Evolutionary conservation across 2,888 invertebrate genomes (phyloP), one percentile per base, ranked within the genome.

Genomic region (Lochmaea capreae): DNA sequence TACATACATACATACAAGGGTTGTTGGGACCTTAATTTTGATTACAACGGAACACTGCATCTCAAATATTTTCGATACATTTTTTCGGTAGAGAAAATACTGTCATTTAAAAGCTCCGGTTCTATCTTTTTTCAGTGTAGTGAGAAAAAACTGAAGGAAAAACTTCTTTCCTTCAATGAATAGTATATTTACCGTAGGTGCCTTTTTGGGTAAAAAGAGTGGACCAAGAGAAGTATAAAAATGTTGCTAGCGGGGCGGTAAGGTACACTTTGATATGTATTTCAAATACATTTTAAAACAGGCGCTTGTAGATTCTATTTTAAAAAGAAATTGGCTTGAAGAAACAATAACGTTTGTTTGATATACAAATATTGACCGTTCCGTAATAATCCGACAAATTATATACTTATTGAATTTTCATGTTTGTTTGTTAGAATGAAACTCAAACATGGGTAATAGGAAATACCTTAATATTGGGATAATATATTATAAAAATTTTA

Each of bases 101-200:
- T 22, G 22, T 22, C 22, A 62, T 10, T 33, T 62, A 42, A 62
- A n/a, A 62, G 1, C 22, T 22, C 22, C 22, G 22, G 22, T 22
- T 39, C 9, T 8, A 57, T 11, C 18, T 26, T 42, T 43, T 65
- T 43, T 16, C 18, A 66, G 54, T 66, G 54, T 66, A 42, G 39
- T 22, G 39, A 65, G 3, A 63, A 63, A 63, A 63, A 26, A 26
- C 39, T 39, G 42, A 14, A 6, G 16, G 71, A 80, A 70, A 83
- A 82, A 80, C 79, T 83, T 81, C 72, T 79, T 81, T 82, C 81
- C 80, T 81, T 81, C 83, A 85, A 85, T 86, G 86, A 85, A 86
- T 85, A 85, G 81, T 85, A 85, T 85, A 86, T 85, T 84, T 80
- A 79, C 75, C 77, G 80, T 71, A 59, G 42, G 69, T 83, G 81